Conservation (phyloP, 2,113 vertebrate genomes). For the Limnothrissa miodon region DNA sequence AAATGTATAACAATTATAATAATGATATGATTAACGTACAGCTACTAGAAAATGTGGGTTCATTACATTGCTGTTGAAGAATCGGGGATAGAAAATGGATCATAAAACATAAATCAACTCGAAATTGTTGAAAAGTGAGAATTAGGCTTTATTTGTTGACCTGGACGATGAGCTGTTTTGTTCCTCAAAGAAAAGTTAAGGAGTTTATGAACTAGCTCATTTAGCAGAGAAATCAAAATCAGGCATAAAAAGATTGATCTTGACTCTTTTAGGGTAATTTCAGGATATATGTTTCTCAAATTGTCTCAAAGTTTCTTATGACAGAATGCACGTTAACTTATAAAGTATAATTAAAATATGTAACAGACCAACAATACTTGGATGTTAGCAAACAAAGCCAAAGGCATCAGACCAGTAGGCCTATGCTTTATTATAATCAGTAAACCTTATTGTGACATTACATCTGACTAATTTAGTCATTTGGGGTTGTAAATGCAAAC, state of each 20-base stretch:
- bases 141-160: too few species aligned
- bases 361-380: background rate
- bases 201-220: conserved; percentile 29
- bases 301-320: too few species aligned
- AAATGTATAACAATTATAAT: background rate
- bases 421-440: background rate
- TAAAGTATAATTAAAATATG: background rate
- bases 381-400: background rate
- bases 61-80: background rate
- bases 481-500: background rate
- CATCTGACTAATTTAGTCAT: background rate
- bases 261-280: conserved; percentile 35
- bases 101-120: background rate
- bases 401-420: background rate
- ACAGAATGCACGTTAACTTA: conserved; percentile 5
- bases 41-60: background rate
- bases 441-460: background rate
- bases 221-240: conserved; percentile 31
- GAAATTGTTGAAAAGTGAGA: background rate
- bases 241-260: conserved; percentile 36
- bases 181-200: background rate
- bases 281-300: too few species aligned
- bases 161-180: background rate
- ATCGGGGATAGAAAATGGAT: background rate
- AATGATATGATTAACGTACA: background rate